A percentile compares a stretch with the other conserved stretches of the same genome.
Conservation (phyloP, 1,140 invertebrate species). For the Araneus ventricosus region DNA sequence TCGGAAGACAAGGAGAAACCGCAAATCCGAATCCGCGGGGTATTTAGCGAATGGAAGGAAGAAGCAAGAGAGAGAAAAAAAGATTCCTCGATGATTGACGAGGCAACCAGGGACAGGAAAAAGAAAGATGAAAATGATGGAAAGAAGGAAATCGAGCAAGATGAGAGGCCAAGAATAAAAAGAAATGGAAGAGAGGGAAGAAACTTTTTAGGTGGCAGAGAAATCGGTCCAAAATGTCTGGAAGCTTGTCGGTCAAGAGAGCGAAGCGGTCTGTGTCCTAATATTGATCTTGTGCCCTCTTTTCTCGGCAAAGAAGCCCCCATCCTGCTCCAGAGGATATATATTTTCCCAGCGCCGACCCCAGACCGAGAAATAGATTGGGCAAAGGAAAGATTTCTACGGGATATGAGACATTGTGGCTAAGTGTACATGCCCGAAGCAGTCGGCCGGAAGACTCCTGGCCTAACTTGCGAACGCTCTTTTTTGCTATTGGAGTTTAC, state of each 20-base stretch:
- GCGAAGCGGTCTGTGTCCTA: constrained; percentile 67
- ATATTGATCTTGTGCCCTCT: constrained; percentile 72
- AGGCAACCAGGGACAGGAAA: constrained; percentile 62
- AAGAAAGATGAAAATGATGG: constrained; percentile 71
- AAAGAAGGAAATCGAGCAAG: constrained; percentile 72
- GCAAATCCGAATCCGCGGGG: constrained; percentile 72
- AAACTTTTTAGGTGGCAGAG: constrained; percentile 65
- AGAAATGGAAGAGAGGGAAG: constrained; percentile 29
- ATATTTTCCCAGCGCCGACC: constrained; percentile 53
- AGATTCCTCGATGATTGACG: constrained; percentile 55
- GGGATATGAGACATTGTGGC: constrained; percentile 67
- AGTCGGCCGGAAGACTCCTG: constrained; percentile 26
- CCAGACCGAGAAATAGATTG: constrained; percentile 62
- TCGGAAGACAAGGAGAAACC: constrained; percentile 62
- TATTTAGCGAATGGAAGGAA: constrained; percentile 71
- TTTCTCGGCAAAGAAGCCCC: constrained; percentile 62
- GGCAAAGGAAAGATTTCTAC: constrained; percentile 47
- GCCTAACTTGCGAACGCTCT: neutral
- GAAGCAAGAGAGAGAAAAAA: constrained; percentile 20
- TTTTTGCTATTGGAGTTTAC: neutral
- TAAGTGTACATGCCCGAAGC: constrained; percentile 55
- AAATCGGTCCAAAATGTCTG: constrained; percentile 69
- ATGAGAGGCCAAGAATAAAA: constrained; percentile 60
- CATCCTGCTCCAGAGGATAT: constrained; percentile 55
- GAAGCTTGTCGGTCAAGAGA: constrained; percentile 70